Base-by-base conservation (phyloP, 2,797 vertebrate species). In the Coilia nasus region DNA sequence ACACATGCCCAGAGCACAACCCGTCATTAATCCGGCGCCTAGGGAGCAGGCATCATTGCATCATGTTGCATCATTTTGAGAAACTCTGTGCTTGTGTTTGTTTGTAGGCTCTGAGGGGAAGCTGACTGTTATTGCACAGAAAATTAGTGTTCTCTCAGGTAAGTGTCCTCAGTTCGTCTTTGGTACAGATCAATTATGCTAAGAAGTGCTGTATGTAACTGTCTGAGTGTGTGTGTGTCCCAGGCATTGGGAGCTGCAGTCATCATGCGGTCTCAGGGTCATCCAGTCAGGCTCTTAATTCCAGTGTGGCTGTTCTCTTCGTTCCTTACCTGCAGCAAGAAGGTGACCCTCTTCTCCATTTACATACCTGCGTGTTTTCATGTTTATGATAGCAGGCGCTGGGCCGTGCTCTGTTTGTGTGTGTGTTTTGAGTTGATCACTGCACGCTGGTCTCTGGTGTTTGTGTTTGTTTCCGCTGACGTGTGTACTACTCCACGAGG, bases 141-240 rank as follows among this genome's bases (percentile, higher is more conserved):
- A 99, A 94, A 98, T 97, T 89, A 99, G 95, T 6, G 96, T 99
- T 83, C 95, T 99, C 90, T 99, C 98, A 94, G 98, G 98, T 99
- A 94, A 90, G 31, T 44, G 83, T 25, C 11, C 2, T 54, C 35
- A 41, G 35, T 41, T 46, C 84, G n/a, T 57, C 21, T 67, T 82
- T 35, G 4, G 50, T 6, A 75, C 15, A 28, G 0, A 10, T 19
- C 3, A 0, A 28, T 64, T n/a, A 47, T 47, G 15, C 25, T 11
- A 0, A 21, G 25, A 62, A 2, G 17, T 67, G 23, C 0, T 80
- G 9, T 5, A 41, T 57, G 23, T 44, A 82, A 54, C 35, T 54
- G 1, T 54, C 10, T 67, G 23, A 17, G 21, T 83, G 21, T 85
- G 82, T 82, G 47, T 67, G 21, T 59, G 1, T 83, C 19, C 19